These are phyloP conservation scores for Morus bassanus DNA, from an alignment of 2,797 vertebrate species.

Conservation along the genomic window DNA sequence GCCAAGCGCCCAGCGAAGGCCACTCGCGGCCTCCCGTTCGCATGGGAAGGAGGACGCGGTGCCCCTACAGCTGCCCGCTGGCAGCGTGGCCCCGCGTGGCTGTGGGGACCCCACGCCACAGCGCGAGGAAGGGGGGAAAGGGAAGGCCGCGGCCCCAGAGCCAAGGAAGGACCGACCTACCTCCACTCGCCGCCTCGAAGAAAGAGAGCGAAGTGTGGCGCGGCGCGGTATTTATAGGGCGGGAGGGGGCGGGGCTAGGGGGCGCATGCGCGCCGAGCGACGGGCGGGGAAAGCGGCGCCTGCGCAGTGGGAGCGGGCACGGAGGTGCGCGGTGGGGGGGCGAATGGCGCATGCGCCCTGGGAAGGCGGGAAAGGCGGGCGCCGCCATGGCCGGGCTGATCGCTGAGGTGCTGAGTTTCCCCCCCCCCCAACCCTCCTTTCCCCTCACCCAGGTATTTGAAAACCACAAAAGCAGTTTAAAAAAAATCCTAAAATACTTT, in stretches of 20 bases:
- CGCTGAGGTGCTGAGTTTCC: no score
- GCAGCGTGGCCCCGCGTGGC: fast-evolving
- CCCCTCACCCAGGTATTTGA: neutral
- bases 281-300: fast-evolving
- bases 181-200: fast-evolving
- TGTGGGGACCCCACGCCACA: neutral
- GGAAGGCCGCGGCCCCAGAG: fast-evolving
- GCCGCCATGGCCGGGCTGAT: no score
- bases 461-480: neutral
- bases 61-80: fast-evolving
- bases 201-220: fast-evolving
- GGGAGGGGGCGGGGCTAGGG: fast-evolving
- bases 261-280: fast-evolving
- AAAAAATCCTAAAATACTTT: slow-evolving; percentile 89
- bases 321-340: fast-evolving
- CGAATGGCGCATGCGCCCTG: neutral
- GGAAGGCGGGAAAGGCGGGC: neutral
- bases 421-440: no score
- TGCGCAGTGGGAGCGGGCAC: neutral
- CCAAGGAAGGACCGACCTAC: fast-evolving
- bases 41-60: fast-evolving
- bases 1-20: no score
- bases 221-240: neutral
- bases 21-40: no score
- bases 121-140: fast-evolving